Evolutionary conservation across 1,140 invertebrate genomes (phyloP), one percentile per base, ranked within the genome.

Genomic region (Drosophila bipectinata): DNA sequence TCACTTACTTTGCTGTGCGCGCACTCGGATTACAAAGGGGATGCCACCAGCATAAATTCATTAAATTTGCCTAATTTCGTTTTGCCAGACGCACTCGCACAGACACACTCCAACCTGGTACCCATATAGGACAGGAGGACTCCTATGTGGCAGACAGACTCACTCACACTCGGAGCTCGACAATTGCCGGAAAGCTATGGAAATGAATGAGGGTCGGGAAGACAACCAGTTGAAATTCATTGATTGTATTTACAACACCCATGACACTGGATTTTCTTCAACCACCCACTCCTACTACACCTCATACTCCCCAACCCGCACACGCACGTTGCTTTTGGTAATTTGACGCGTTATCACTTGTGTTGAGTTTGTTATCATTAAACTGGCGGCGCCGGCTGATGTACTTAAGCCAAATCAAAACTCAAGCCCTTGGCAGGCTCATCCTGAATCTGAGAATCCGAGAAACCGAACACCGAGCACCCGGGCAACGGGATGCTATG

Each of bases 261-360:
- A 60, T 68, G 71, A 76, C 64, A 53, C 32, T 55, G 68, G 55
- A 48, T 52, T 21, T 32, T 24, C 54, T 37, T 8, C 30, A 9
- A 4, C n/a, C 30, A 15, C 6, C 39, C 37, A 15, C 6, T 24
- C 3, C 9, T 12, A 12, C 34, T 4, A 2, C 3, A 4, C 3
- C 9, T 8, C 15, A 15, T n/a, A 21, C 14, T 28, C n/a, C 51
- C 6, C 6, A 60, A 32, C 24, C 3, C 55, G 12, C 58, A 48
- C 47, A 45, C 39, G 34, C 39, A 24, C 45, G 48, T 15, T 58
- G 64, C 71, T 78, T 69, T 87, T 83, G 83, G 83, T 88, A 88
- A 88, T 88, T 88, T 88, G 84, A 88, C 83, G 83, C 83, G 83
- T 88, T 88, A 88, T 88, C 83, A 88, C 83, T 88, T 88, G 84